Conservation (phyloP, 1,140 invertebrate genomes). For the Cyclina sinensis region DNA sequence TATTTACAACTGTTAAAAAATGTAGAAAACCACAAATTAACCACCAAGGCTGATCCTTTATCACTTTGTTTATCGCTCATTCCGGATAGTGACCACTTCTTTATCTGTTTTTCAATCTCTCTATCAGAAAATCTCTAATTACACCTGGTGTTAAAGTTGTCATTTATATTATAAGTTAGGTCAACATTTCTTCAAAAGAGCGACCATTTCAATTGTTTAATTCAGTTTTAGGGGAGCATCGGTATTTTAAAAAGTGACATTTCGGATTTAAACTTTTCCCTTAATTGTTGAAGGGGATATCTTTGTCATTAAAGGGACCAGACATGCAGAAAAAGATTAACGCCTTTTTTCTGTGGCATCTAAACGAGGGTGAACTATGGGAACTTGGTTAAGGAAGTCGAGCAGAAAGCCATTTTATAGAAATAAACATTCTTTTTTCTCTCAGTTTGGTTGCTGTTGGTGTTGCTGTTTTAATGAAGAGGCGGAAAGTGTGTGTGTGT, state of each 20-base stretch:
- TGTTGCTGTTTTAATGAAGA: too few species aligned
- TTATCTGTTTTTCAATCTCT: constrained; percentile 54
- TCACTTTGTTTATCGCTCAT: constrained; percentile 25
- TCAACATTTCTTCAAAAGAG: constrained; percentile 15
- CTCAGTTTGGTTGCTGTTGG: too few species aligned
- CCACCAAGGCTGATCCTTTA: constrained; percentile 20
- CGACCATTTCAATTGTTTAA: constrained; percentile 37
- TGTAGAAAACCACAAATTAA: constrained; percentile 44
- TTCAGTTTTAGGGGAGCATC: background rate
- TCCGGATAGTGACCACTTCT: constrained; percentile 32
- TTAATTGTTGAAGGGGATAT: background rate
- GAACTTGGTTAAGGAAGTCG: too few species aligned
- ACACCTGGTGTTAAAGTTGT: constrained; percentile 28
- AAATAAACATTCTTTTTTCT: too few species aligned
- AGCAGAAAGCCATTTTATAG: too few species aligned
- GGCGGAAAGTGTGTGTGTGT: too few species aligned
- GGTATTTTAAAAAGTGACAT: constrained; percentile 32
- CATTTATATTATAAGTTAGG: constrained; percentile 37
- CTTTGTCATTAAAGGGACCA: constrained; percentile 14
- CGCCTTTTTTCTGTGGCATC: background rate
- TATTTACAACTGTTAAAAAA: constrained; percentile 33
- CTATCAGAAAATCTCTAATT: constrained; percentile 42
- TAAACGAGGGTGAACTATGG: background rate
- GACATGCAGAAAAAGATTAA: constrained; percentile 34
- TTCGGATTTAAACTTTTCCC: background rate